Conservation (phyloP, 2,113 vertebrate species). For the Miniopterus natalensis region DNA sequence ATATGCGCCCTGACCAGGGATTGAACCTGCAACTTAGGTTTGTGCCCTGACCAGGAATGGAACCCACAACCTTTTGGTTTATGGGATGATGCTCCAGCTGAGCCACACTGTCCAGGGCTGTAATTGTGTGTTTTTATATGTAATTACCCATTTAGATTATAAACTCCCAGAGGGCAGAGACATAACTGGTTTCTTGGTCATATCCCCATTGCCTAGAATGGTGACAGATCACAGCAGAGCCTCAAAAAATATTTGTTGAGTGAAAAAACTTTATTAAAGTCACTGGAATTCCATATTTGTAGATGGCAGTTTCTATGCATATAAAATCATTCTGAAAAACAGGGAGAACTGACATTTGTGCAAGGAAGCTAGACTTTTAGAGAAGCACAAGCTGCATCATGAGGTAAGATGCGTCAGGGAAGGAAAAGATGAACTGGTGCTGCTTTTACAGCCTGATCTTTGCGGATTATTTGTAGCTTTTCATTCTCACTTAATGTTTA, state of each 20-base stretch:
- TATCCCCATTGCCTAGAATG: not conserved
- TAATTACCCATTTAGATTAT: not conserved
- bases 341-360: not conserved
- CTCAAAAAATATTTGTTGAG: not conserved
- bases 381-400: not conserved
- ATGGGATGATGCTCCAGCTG: not conserved
- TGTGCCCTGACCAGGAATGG: not conserved
- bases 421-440: not conserved
- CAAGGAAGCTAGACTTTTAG: not conserved
- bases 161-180: not conserved
- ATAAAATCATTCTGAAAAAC: conserved; percentile 16
- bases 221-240: not conserved
- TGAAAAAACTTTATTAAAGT: conserved; percentile 12
- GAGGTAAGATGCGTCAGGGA: not conserved
- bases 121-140: not conserved
- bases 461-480: not conserved
- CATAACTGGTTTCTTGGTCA: not conserved
- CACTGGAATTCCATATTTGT: not conserved
- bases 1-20: not conserved
- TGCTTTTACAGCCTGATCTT: not conserved
- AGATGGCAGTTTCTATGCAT: not conserved
- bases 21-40: not conserved
- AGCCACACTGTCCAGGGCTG: not conserved
- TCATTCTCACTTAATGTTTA: conserved; percentile 18
- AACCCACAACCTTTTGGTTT: not conserved